Conservation (phyloP, 2,888 invertebrate species). For the Cynaeus angustus region DNA sequence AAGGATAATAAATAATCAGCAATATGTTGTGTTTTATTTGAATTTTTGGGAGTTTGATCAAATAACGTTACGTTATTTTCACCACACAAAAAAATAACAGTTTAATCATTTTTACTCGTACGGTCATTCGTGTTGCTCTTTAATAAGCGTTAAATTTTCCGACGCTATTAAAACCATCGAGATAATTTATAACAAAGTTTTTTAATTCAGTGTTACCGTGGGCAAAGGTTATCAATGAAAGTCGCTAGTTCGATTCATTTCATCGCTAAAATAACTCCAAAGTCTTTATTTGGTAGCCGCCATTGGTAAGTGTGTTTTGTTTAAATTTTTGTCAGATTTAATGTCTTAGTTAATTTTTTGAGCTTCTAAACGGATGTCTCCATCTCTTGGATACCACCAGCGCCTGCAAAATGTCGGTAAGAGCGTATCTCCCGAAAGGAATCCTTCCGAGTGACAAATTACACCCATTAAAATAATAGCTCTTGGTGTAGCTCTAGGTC, state of each 20-base stretch:
- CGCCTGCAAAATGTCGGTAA: constrained; percentile 55
- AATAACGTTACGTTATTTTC: too few species aligned
- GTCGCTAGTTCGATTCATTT: too few species aligned
- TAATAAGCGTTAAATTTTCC: too few species aligned
- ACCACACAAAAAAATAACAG: too few species aligned
- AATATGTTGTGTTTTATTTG: background rate
- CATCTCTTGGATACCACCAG: constrained; percentile 61
- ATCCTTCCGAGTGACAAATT: constrained; percentile 29
- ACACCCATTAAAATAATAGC: constrained; percentile 49
- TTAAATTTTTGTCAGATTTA: too few species aligned
- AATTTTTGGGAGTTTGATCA: background rate
- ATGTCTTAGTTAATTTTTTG: constrained; percentile 46
- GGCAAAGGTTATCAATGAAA: too few species aligned
- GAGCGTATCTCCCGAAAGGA: constrained; percentile 44
- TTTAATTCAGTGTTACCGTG: too few species aligned
- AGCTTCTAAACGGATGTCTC: constrained; percentile 43
- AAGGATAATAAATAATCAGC: constrained; percentile 22
- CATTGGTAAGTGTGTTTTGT: background rate
- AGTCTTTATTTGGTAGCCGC: background rate
- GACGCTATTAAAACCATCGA: too few species aligned
- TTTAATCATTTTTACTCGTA: too few species aligned
- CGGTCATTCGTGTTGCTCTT: too few species aligned
- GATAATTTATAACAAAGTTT: too few species aligned
- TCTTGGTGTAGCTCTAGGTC: constrained; percentile 53
- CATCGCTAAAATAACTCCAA: too few species aligned